A percentile compares a stretch with the other conserved stretches of the same genome.
Conservation (phyloP, 2,888 invertebrate genomes). For the Acleris cristana region DNA sequence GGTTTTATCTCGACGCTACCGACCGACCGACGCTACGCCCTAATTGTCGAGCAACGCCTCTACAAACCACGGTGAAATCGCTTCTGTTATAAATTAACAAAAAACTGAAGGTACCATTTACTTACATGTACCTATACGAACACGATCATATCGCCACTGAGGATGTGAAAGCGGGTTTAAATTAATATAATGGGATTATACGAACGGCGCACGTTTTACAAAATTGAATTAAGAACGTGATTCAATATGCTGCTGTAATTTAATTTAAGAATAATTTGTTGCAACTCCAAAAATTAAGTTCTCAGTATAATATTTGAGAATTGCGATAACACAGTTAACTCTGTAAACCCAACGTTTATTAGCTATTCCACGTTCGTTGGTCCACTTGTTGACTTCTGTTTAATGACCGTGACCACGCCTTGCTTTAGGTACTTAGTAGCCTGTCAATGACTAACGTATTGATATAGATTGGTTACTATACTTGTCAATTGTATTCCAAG, state of each 20-base stretch:
- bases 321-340: constrained; percentile 7
- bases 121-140: not conserved
- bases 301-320: constrained; percentile 14
- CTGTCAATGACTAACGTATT: constrained; percentile 9
- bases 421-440: constrained; percentile 1
- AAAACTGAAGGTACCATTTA: constrained; percentile 10
- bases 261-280: constrained; percentile 12
- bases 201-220: constrained; percentile 28
- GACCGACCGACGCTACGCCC: constrained; percentile 51
- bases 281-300: constrained; percentile 23
- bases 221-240: constrained; percentile 42
- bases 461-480: not conserved
- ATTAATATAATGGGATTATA: constrained; percentile 25
- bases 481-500: not conserved
- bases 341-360: constrained; percentile 10
- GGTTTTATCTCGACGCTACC: constrained; percentile 59
- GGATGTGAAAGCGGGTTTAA: constrained; percentile 37
- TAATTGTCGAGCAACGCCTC: constrained; percentile 62
- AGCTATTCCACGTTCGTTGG: constrained; percentile 15
- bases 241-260: constrained; percentile 35
- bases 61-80: constrained; percentile 48
- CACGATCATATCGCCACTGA: constrained; percentile 28
- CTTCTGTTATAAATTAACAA: constrained; percentile 33
- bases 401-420: constrained; percentile 33
- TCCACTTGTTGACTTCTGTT: constrained; percentile 27